Evolutionary conservation across 1,140 invertebrate genomes (phyloP).

Genomic region (Listronotus oregonensis): DNA sequence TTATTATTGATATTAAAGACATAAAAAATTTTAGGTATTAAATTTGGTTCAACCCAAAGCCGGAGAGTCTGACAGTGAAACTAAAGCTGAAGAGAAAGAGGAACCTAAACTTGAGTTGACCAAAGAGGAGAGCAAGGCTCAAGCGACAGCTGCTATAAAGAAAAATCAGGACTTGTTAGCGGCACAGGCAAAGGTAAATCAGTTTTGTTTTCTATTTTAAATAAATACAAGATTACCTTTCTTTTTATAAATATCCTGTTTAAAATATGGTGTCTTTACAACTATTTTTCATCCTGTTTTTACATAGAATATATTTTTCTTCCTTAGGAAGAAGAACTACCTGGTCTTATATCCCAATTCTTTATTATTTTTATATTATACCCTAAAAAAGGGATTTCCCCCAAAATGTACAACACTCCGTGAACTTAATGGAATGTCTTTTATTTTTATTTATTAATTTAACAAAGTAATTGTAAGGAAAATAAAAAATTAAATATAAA

Average conservation of each 20-base stretch:
- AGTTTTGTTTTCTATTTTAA: not conserved
- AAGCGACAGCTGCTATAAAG: conserved; percentile 64
- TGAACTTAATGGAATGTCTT: too few species aligned
- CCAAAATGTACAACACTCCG: too few species aligned
- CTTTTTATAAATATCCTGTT: not conserved
- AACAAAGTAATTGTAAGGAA: too few species aligned
- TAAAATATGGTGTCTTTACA: not conserved
- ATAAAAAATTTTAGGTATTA: conserved; percentile 40
- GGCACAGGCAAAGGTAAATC: conserved; percentile 61
- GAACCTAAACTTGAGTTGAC: conserved; percentile 23
- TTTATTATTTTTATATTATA: too few species aligned
- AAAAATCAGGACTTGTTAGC: conserved; percentile 68
- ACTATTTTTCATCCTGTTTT: not conserved
- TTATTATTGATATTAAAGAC: too few species aligned
- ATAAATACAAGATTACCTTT: not conserved
- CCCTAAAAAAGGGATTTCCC: too few species aligned
- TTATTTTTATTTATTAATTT: too few species aligned
- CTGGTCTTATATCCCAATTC: too few species aligned
- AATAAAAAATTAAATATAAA: too few species aligned
- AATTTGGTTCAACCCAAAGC: conserved; percentile 61
- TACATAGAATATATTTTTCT: not conserved
- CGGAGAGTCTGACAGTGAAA: conserved; percentile 55
- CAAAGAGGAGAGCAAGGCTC: conserved; percentile 53
- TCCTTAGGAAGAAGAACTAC: too few species aligned
- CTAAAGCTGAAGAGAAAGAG: conserved; percentile 49